Percentiles rank a stretch among this genome's conserved stretches.
Conservation (phyloP, 2,113 vertebrate species). For the Lichenostomus cassidix region DNA sequence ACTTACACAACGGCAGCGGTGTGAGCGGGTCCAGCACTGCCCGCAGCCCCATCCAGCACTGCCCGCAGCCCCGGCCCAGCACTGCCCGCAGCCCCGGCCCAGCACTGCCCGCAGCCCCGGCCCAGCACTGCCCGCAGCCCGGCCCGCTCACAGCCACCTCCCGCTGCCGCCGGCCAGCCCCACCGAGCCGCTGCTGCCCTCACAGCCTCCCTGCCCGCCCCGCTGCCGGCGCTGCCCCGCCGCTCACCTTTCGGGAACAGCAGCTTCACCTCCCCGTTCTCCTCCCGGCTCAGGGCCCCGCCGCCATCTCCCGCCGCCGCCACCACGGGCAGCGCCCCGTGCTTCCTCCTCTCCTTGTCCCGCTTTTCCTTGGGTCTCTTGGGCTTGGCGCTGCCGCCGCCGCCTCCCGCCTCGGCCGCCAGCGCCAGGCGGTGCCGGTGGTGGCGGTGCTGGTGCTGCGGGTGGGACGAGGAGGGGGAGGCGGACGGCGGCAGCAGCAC, state of each 20-base stretch:
- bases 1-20: not conserved
- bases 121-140: not conserved
- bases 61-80: no score
- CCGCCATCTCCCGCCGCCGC: conserved; percentile 47
- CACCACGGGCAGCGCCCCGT: conserved; percentile 65
- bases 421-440: conserved; percentile 36
- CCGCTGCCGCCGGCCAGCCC: not conserved
- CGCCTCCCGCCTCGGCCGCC: not conserved
- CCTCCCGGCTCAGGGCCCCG: conserved; percentile 73
- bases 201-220: not conserved
- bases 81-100: not conserved
- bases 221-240: not conserved
- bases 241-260: conserved; percentile 81
- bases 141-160: not conserved
- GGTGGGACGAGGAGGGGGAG: conserved; percentile 43
- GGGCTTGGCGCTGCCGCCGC: conserved; percentile 67
- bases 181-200: not conserved
- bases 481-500: conserved; percentile 54
- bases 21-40: accelerated
- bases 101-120: not conserved
- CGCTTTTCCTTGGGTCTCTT: conserved; percentile 85
- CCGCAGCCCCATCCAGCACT: no score
- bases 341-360: conserved; percentile 79
- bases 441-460: conserved; percentile 55
- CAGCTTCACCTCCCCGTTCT: conserved; percentile 89